Base-by-base conservation (phyloP, 2,113 vertebrate species). In the Ptilonorhynchus violaceus region DNA sequence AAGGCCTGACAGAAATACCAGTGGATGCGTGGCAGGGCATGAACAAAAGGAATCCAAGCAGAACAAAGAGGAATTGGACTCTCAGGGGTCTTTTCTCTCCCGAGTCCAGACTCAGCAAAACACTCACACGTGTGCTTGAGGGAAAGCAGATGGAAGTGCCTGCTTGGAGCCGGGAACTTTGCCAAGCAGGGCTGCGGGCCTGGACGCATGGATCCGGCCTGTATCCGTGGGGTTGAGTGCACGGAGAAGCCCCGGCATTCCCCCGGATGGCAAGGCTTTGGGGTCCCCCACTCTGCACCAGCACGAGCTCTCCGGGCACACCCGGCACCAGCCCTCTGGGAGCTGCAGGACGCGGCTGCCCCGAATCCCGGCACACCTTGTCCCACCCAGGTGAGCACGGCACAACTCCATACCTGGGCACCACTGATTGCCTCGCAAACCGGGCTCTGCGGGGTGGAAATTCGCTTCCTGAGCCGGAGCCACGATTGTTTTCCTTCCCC, bases 1-100 rank as follows among this genome's bases (percentile, higher is more conserved):
- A 46, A 88, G 93, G 74, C 72, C 87, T 64, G 77, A 78, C 74
- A 94, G 90, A 93, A 95, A 92, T 64, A 94, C 79, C 96, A 84
- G 85, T 55, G 90, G 89, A 15, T 68, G 92, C 66, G 70, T 68
- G 95, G 95, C 52, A 72, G 92, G 82, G 85, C 88, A 17, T 20
- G 92, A 59, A 74, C 47, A 63, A 41, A 75, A 96, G 37, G 44
- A 70, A 82, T 67, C 91, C 64, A 58, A 93, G 80, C 46, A 53
- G 52, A 87, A 76, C 95, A 78, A 77, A 82, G 91, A 94, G 84
- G 83, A 59, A 88, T 88, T 94, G 63, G 78, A 68, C 73, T 91
- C 90, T 56, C 41, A 1, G 79, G 87, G 75, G 50, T 22, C 59
- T 83, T 9, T 8, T 13, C 19, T 60, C 28, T 69, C 88, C 50